These are phyloP conservation scores for Thinocorus orbignyianus DNA, from an alignment of 2,113 vertebrate species.

Conservation along the genomic window DNA sequence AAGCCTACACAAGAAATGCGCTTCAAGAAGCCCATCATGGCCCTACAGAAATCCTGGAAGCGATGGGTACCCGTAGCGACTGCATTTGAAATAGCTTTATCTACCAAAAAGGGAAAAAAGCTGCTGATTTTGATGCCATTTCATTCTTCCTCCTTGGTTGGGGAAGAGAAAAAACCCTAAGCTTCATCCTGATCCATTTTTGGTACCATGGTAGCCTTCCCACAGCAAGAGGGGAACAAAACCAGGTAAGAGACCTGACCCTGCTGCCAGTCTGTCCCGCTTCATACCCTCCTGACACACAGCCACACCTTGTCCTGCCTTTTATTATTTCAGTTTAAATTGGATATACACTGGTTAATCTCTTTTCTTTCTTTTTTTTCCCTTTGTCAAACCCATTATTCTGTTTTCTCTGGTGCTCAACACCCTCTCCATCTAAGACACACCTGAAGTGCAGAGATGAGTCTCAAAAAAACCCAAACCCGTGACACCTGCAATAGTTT, in stretches of 20 bases:
- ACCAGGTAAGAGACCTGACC: neutral
- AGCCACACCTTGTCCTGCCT: neutral
- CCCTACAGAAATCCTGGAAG: neutral
- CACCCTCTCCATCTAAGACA: neutral
- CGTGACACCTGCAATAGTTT: neutral
- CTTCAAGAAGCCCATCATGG: neutral
- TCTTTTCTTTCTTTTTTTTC: no score
- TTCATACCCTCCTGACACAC: neutral
- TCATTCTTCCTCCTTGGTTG: neutral
- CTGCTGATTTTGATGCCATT: neutral
- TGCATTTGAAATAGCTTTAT: neutral
- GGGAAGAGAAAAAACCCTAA: neutral
- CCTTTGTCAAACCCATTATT: neutral
- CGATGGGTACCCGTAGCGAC: neutral
- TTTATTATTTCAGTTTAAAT: neutral
- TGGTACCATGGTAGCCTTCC: neutral
- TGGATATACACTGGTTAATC: neutral
- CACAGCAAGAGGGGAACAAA: neutral
- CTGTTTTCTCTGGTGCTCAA: neutral
- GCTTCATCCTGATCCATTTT: neutral
- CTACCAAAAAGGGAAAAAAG: neutral
- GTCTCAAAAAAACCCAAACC: neutral
- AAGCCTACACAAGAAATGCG: neutral
- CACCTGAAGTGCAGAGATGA: accelerated
- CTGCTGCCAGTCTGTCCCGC: neutral